Percentiles rank a stretch among this genome's conserved stretches.
These are phyloP conservation scores for Eurytoma adleriae DNA, from an alignment of 2,888 invertebrate genomes.

Conservation along the genomic window DNA sequence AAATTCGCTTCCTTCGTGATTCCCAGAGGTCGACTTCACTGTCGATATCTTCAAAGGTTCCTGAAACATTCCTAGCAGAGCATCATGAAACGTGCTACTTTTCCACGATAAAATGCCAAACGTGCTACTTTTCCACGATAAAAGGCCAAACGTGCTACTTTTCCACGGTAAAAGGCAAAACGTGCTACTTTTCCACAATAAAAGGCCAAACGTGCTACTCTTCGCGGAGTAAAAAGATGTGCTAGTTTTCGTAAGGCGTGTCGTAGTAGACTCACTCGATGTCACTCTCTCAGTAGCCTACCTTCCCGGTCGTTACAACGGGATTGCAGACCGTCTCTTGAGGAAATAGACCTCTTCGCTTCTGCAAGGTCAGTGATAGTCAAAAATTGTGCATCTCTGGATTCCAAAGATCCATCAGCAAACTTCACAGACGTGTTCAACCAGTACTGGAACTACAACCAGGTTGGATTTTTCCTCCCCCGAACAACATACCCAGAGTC, in stretches of 20 bases:
- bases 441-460: constrained; percentile 47
- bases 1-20: constrained; percentile 59
- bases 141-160: no score
- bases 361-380: constrained; percentile 52
- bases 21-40: constrained; percentile 58
- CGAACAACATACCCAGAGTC: constrained; percentile 55
- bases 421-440: constrained; percentile 58
- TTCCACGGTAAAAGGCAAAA: no score
- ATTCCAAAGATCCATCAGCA: constrained; percentile 56
- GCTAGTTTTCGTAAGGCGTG: no score
- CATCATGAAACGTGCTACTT: no score
- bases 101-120: no score
- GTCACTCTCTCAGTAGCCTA: no score
- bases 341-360: constrained; percentile 56
- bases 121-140: no score
- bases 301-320: constrained; percentile 65
- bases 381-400: constrained; percentile 50
- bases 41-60: constrained; percentile 57
- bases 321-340: constrained; percentile 64
- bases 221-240: no score
- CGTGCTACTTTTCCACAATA: no score
- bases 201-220: no score
- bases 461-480: constrained; percentile 56
- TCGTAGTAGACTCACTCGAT: no score
- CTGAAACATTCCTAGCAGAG: constrained; percentile 43